phyloP scores from a whole-genome alignment of 2,888 invertebrate genomes.

The Torymus tubicola region DNA sequence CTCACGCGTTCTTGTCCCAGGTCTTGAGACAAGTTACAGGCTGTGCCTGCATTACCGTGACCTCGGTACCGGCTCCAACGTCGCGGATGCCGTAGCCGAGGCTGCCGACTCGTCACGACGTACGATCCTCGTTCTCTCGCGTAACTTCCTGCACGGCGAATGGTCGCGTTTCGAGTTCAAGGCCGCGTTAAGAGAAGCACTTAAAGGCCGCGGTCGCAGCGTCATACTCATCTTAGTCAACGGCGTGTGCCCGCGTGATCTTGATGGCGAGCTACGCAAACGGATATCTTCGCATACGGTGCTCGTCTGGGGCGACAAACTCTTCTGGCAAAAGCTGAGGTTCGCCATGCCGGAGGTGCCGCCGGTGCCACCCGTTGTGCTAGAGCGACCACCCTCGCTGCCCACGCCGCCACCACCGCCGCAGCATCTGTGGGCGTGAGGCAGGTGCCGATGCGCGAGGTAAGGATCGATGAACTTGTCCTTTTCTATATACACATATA shows the following conservation, averaged over 20 bases:
- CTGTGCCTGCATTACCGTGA: slow-evolving; percentile 95
- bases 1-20: slow-evolving; percentile 90
- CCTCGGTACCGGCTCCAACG: slow-evolving; percentile 91
- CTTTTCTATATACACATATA: no score
- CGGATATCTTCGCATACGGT: slow-evolving; percentile 94
- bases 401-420: slow-evolving; percentile 69
- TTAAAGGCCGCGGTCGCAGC: slow-evolving; percentile 90
- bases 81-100: slow-evolving; percentile 94
- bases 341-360: slow-evolving; percentile 89
- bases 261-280: slow-evolving; percentile 92
- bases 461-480: not conserved
- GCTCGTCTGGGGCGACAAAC: slow-evolving; percentile 94
- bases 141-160: slow-evolving; percentile 95
- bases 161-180: slow-evolving; percentile 97
- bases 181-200: slow-evolving; percentile 92
- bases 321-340: slow-evolving; percentile 97
- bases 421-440: slow-evolving; percentile 84
- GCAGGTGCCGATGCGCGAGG: slow-evolving; percentile 47
- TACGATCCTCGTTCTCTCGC: slow-evolving; percentile 92
- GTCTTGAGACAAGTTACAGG: slow-evolving; percentile 90
- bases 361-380: slow-evolving; percentile 64
- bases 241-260: slow-evolving; percentile 90
- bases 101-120: slow-evolving; percentile 94
- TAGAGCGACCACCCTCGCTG: slow-evolving; percentile 72
- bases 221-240: slow-evolving; percentile 94